phyloP scores from a whole-genome alignment of 2,113 vertebrate genomes.

The Nestor notabilis region DNA sequence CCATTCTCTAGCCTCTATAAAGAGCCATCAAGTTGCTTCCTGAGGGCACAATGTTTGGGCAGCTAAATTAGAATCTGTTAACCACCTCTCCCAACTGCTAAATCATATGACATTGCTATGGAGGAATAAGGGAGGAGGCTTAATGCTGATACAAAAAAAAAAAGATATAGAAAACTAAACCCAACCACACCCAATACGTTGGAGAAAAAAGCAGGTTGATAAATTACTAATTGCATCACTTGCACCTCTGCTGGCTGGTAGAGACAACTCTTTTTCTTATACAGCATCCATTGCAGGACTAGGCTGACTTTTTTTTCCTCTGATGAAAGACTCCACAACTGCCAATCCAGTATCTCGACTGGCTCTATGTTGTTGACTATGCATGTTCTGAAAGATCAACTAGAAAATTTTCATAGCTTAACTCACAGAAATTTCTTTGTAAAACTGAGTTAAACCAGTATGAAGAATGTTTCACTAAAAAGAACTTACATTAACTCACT shows the following conservation, averaged over 20 bases:
- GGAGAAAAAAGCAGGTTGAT: background rate
- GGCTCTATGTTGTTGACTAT: background rate
- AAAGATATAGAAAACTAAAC: slow-evolving; percentile 11
- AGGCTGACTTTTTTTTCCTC: background rate
- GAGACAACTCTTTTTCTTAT: background rate
- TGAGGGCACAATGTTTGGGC: background rate
- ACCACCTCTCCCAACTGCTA: background rate
- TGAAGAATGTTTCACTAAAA: background rate
- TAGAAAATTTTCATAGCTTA: background rate
- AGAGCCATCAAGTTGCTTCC: background rate
- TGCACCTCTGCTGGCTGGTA: background rate
- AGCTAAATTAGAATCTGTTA: background rate
- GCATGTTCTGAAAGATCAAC: background rate
- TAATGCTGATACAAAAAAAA: background rate
- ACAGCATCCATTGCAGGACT: background rate
- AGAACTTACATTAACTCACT: background rate
- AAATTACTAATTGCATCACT: background rate
- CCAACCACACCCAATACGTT: background rate
- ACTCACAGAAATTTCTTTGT: background rate
- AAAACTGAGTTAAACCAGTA: background rate
- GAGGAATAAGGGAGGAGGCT: background rate
- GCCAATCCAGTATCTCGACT: background rate
- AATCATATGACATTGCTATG: background rate
- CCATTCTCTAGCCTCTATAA: background rate
- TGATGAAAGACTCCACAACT: background rate